Base-by-base conservation (phyloP, 2,888 invertebrate genomes). In the Platerodrilus igneus region DNA sequence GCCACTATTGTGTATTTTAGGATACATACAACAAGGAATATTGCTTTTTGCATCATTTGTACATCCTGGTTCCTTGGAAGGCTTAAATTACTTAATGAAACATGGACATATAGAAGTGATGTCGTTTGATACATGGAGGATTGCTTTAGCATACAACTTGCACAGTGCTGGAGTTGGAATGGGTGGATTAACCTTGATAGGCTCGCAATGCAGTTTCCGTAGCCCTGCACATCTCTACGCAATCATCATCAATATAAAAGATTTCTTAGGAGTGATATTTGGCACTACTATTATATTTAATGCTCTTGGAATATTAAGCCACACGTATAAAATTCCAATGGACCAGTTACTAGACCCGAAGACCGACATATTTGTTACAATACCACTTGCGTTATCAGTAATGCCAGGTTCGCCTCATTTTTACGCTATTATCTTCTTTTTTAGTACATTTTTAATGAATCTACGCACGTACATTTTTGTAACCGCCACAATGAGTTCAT, bases 111-210 rank as follows among this genome's bases (percentile, higher is more conserved):
- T 19, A 8, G 34, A 30, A 17, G 16, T 47, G 8, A 9, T 19
- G 1, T 19, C 22, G 7, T 10, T 35, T 14, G 11, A 14, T 3
- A 33, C 26, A 2, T 47, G 47, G 47, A 23, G 28, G 4, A 26
- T 26, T n/a, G 21, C 41, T 4, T 10, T 41, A 2, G 34, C 37
- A 7, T 16, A 32, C 15, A 17, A 32, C 3, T 5, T 44, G 15
- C 19, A 20, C 4, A 41, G 31, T 23, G 11, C 31, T 14, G 43
- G 43, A 7, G 17, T 47, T 10, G 47, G 47, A 4, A 32, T 44
- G 6, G 44, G 44, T 7, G 47, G 36, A 5, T 32, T 35, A 6
- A 38, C 23, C 8, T 27, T 35, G 13, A 18, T 44, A 4, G 47
- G 44, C 2, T 25, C 44, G 2, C 38, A 21, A 3, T 27, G 25